These are phyloP conservation scores for Hydrolagus affinis DNA, from an alignment of 2,113 vertebrate species.

Conservation along the genomic window DNA sequence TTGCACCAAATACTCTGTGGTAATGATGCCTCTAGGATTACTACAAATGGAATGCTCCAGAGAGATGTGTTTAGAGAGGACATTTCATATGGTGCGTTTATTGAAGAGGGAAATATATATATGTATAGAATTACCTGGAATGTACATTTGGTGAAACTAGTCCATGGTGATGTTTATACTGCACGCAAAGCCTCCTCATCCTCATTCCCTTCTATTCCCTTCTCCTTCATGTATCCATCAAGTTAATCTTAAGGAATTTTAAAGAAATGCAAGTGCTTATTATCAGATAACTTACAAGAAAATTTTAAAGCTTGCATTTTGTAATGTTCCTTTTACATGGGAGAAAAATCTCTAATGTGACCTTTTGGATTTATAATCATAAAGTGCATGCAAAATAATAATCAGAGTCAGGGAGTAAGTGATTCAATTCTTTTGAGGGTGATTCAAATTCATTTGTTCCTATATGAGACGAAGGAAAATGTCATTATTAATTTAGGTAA, in stretches of 20 bases:
- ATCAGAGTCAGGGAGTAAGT: constrained; percentile 46
- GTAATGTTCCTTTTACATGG: neutral
- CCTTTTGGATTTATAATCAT: constrained; percentile 47
- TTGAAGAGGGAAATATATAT: neutral
- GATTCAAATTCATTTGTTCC: constrained; percentile 57
- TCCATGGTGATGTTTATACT: no score
- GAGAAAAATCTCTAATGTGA: constrained; percentile 43
- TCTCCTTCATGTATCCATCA: no score
- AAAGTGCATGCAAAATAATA: constrained; percentile 51
- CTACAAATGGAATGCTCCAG: neutral
- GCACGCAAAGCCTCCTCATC: no score
- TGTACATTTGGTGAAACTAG: no score
- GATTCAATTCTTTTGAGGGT: constrained; percentile 53
- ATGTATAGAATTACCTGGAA: no score
- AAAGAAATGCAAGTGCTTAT: neutral
- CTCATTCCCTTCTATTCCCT: no score
- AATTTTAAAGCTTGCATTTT: neutral
- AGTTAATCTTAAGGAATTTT: neutral
- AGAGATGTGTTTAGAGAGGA: neutral
- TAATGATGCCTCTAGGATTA: neutral
- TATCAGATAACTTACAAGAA: neutral
- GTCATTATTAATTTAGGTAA: constrained; percentile 67
- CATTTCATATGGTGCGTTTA: neutral
- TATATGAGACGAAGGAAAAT: constrained; percentile 44
- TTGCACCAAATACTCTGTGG: neutral